phyloP scores from a whole-genome alignment of 2,797 vertebrate species.

The Pelochelys cantorii region DNA sequence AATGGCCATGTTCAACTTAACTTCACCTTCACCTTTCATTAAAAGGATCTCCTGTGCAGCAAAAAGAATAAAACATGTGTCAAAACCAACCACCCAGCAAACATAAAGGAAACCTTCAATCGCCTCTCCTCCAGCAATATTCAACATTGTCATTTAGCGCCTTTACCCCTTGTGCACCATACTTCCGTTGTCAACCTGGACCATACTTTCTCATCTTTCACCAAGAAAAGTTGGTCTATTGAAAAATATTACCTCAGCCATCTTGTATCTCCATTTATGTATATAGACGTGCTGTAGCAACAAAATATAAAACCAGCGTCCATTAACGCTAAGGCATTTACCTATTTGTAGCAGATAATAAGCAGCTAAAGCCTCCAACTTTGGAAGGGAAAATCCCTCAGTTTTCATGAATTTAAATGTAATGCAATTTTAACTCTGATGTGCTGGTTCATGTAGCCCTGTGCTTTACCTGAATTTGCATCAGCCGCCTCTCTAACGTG shows the following conservation, averaged over 20 bases:
- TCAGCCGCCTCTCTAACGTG: slow-evolving; percentile 88
- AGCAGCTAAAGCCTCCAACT: background rate
- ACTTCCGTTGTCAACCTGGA: background rate
- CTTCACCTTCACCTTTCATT: slow-evolving; percentile 96
- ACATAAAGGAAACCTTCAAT: background rate
- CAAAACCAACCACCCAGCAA: background rate
- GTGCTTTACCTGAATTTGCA: slow-evolving; percentile 89
- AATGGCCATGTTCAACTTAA: slow-evolving; percentile 96
- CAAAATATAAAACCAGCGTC: background rate
- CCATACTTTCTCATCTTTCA: background rate
- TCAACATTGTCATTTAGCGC: background rate
- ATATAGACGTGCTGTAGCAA: background rate
- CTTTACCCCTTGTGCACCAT: background rate
- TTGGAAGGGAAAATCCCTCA: background rate
- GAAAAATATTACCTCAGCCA: background rate
- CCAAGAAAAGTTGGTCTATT: background rate
- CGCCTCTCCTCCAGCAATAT: background rate
- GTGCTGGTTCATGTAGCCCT: background rate
- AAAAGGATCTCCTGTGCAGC: slow-evolving; percentile 90
- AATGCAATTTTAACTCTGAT: background rate
- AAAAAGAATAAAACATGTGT: slow-evolving; percentile 30
- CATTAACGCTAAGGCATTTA: background rate
- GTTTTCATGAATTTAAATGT: background rate
- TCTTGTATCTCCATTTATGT: background rate
- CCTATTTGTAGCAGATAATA: background rate